Evolutionary conservation across 2,888 invertebrate genomes (phyloP).

Genomic region (Periphyllus acericola): DNA sequence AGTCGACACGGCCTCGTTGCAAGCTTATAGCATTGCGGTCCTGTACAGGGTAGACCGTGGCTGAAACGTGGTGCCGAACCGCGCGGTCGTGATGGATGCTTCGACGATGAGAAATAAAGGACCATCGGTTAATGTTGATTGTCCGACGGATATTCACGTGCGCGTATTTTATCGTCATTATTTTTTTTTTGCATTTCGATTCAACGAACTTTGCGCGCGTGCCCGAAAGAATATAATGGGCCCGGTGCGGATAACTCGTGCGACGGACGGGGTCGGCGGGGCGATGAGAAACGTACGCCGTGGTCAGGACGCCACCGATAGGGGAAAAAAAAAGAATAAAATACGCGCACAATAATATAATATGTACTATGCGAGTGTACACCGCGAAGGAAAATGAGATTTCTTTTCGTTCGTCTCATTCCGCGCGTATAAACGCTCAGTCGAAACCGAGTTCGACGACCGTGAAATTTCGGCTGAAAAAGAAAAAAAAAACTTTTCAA

Average conservation of each 20-base stretch:
- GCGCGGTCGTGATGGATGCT: too few species aligned
- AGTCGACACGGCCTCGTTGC: too few species aligned
- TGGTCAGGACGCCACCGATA: background rate
- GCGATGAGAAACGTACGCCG: background rate
- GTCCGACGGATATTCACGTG: too few species aligned
- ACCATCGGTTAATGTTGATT: too few species aligned
- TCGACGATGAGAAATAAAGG: too few species aligned
- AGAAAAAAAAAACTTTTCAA: background rate
- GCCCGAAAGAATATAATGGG: background rate
- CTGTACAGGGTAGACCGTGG: too few species aligned
- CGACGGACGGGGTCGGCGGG: background rate
- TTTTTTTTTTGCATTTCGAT: background rate
- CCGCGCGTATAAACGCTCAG: background rate
- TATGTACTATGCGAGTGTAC: background rate
- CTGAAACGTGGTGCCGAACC: too few species aligned
- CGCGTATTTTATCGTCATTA: background rate
- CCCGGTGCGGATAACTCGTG: background rate
- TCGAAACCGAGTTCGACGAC: conserved; percentile 38
- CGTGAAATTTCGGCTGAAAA: conserved; percentile 56
- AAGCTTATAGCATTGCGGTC: too few species aligned
- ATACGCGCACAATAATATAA: background rate
- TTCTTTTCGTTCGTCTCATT: conserved; percentile 34
- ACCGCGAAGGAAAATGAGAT: conserved; percentile 34
- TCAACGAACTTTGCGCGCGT: background rate
- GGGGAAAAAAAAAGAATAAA: too few species aligned